phyloP scores from a whole-genome alignment of 2,797 vertebrate species.

The Megaceryle alcyon region DNA sequence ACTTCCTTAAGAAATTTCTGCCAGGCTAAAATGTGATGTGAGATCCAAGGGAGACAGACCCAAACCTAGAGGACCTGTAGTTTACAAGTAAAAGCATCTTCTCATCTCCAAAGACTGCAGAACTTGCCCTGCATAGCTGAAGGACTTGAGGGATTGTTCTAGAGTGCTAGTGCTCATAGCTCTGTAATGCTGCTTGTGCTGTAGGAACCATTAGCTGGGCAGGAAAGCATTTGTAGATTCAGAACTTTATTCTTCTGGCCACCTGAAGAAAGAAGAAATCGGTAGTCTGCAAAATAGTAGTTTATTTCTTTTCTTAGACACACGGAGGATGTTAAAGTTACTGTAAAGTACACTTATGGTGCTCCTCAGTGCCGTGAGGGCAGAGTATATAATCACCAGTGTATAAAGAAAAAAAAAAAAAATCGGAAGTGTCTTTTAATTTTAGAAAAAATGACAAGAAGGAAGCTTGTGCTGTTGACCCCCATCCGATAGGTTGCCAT shows the following conservation, averaged over 20 bases:
- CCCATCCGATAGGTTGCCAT: not conserved
- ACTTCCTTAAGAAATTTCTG: not conserved
- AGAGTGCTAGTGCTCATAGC: not conserved
- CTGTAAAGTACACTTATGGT: not conserved
- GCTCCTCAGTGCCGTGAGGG: not conserved
- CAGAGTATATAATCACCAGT: not conserved
- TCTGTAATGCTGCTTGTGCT: not conserved
- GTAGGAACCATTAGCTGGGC: not conserved
- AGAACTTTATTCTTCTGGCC: not conserved
- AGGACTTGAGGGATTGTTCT: not conserved
- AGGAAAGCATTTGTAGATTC: not conserved
- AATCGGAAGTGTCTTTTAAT: not conserved
- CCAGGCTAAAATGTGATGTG: not conserved
- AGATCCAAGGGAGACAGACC: not conserved
- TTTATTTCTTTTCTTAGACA: not conserved
- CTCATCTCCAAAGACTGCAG: not conserved
- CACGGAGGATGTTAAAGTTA: not conserved
- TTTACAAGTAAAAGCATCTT: not conserved
- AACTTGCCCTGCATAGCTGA: not conserved
- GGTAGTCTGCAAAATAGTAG: not conserved
- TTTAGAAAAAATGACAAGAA: not conserved
- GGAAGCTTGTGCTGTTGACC: not conserved
- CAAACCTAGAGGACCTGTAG: not conserved
- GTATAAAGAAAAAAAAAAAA: not conserved
- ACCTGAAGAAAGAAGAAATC: not conserved